phyloP scores from a whole-genome alignment of 2,888 invertebrate species.

The Creontiades dilutus region DNA sequence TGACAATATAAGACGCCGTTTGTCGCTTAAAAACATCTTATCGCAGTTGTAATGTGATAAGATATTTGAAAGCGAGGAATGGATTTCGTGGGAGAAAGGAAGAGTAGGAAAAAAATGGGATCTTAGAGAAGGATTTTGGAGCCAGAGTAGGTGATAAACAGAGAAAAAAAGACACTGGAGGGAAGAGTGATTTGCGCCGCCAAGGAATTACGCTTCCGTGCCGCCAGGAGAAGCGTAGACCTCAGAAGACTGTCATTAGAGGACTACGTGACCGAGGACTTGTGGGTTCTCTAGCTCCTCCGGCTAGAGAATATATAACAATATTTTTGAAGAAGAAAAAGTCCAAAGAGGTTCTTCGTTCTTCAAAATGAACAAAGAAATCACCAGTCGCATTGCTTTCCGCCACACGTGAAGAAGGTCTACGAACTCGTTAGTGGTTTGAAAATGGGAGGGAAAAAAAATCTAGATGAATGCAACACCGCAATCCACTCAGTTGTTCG shows the following conservation, averaged over 20 bases:
- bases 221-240: not conserved
- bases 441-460: not conserved
- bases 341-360: not conserved
- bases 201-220: conserved; percentile 23
- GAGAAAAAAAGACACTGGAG: not conserved
- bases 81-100: not conserved
- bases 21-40: too few relatives aligned
- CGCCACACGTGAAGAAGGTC: conserved; percentile 3
- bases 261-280: conserved; percentile 48
- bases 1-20: too few relatives aligned
- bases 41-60: too few relatives aligned
- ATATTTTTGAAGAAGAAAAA: conserved; percentile 32
- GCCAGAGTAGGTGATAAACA: not conserved
- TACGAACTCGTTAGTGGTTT: conserved; percentile 51
- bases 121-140: not conserved
- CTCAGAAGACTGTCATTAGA: conserved; percentile 11
- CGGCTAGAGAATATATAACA: not conserved
- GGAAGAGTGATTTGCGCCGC: conserved; percentile 8
- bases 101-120: not conserved
- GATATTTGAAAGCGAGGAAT: too few relatives aligned
- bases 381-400: conserved; percentile 19
- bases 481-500: not conserved
- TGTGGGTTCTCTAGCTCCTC: conserved; percentile 11
- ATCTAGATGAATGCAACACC: conserved; percentile 5
- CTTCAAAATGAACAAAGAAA: conserved; percentile 43